Conservation (phyloP, 2,797 vertebrate species). For the Lophotriccus pileatus region DNA sequence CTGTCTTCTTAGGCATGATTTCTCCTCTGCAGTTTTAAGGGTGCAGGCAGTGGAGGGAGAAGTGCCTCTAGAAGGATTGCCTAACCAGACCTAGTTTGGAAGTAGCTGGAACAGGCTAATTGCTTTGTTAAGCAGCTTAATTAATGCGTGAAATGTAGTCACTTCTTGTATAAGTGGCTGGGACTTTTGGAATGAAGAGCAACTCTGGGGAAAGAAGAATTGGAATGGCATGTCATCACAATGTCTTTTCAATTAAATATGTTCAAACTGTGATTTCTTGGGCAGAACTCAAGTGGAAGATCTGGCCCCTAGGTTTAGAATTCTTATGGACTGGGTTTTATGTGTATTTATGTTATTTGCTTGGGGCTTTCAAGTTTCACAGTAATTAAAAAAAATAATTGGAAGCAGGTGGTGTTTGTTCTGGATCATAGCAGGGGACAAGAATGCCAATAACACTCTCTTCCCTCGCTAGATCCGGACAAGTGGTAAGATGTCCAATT, state of each 20-base stretch:
- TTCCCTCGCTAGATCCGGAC: neutral
- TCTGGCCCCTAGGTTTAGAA: neutral
- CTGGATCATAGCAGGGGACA: neutral
- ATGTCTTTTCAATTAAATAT: neutral
- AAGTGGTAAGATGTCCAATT: neutral
- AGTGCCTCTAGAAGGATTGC: neutral
- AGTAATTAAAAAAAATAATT: neutral
- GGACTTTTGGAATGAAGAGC: neutral
- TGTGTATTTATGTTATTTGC: neutral
- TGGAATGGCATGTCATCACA: neutral
- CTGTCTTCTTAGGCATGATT: neutral
- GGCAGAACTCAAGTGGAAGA: neutral
- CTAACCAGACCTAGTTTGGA: neutral
- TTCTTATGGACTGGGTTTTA: neutral
- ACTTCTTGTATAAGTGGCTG: neutral
- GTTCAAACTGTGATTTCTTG: neutral
- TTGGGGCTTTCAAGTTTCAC: neutral
- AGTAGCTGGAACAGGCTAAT: neutral
- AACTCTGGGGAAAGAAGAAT: neutral
- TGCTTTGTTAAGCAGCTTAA: neutral
- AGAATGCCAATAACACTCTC: neutral
- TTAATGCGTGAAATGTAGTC: neutral
- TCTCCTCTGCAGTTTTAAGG: neutral
- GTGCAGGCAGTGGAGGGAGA: neutral
- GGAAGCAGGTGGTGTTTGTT: neutral